Evolutionary conservation across 1,140 invertebrate species (phyloP).

Genomic region (Sarcophaga bullata): DNA sequence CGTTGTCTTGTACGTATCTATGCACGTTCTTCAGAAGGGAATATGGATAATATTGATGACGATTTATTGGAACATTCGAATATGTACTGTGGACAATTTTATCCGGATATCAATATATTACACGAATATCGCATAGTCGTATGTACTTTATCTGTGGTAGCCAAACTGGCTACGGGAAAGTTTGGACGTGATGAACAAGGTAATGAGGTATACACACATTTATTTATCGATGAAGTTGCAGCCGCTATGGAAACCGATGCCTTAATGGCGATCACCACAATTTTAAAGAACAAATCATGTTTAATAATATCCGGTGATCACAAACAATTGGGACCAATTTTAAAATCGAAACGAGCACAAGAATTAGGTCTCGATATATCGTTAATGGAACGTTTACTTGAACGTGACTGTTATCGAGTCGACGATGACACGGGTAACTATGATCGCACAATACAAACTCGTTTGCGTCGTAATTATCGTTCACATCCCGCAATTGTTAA

Average conservation of each 20-base stretch:
- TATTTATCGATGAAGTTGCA: slow-evolving; percentile 89
- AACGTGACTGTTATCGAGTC: slow-evolving; percentile 67
- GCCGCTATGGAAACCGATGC: slow-evolving; percentile 83
- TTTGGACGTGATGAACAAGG: slow-evolving; percentile 68
- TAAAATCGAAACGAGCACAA: slow-evolving; percentile 70
- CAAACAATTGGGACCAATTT: slow-evolving; percentile 81
- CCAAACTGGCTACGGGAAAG: slow-evolving; percentile 75
- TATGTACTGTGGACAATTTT: slow-evolving; percentile 57
- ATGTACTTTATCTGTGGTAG: slow-evolving; percentile 63
- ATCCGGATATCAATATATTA: slow-evolving; percentile 55
- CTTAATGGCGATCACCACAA: slow-evolving; percentile 73
- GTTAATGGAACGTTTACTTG: slow-evolving; percentile 71
- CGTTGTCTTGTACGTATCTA: slow-evolving; percentile 66
- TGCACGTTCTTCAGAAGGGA: slow-evolving; percentile 64
- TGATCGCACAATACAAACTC: slow-evolving; percentile 72
- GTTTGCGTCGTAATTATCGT: slow-evolving; percentile 75
- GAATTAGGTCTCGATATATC: slow-evolving; percentile 69
- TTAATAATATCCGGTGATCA: slow-evolving; percentile 86
- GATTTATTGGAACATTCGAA: slow-evolving; percentile 58
- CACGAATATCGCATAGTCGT: slow-evolving; percentile 59
- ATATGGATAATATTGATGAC: slow-evolving; percentile 60
- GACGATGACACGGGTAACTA: slow-evolving; percentile 67
- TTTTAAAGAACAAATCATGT: slow-evolving; percentile 62
- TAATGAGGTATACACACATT: slow-evolving; percentile 72
- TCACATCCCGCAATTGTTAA: slow-evolving; percentile 72